Evolutionary conservation across 30 jellyfish, hydroid and myxozoan species (phyloP), one percentile per base, ranked within the genome.

Genomic region (Turritopsis dohrnii): DNA sequence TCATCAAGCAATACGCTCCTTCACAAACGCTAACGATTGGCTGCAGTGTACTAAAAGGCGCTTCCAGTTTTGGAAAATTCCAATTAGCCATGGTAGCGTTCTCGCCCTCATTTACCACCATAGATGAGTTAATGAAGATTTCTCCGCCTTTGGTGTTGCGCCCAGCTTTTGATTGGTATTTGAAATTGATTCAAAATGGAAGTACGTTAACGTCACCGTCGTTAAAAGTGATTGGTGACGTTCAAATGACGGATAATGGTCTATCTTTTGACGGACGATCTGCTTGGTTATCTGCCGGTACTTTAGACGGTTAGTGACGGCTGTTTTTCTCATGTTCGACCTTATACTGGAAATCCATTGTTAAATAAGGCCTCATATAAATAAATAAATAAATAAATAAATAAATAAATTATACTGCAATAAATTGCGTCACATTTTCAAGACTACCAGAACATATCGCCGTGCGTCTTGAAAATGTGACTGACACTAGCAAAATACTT

Each of bases 121-220:
- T 85, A n/a, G 92, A 85, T 85, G 92, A 85, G 79, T 53, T 85
- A 24, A 80, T 85, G 92, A 85, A 85, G 65, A 41, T 85, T 21
- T 85, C 92, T 22, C 91, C 91, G 19, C 92, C 92, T 21, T 66
- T 85, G 8, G 84, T 79, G 1, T 3, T 85, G 28, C 23, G 28
- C 28, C 92, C 92, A 3, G 53, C 88, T 16, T 85, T 85, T 77
- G 92, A 85, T 85, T 85, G 92, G 92, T 85, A 79, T 53, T 80
- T 85, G 19, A 29, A 79, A 69, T 86, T 85, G 0, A 65, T 80
- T 20, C 88, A 85, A 29, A 85, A 85, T 30, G 76, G 76, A n/a
- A 53, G 86, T 22, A 85, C 92, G 5, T 24, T 85, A 30, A 85
- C 92, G 18, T 52, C 92, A 13, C 92, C 92, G 19, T 74, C 92